A percentile compares a stretch with the other conserved stretches of the same genome.
phyloP scores from a whole-genome alignment of 1,140 invertebrate genomes.

The Magallana ariakensis region DNA sequence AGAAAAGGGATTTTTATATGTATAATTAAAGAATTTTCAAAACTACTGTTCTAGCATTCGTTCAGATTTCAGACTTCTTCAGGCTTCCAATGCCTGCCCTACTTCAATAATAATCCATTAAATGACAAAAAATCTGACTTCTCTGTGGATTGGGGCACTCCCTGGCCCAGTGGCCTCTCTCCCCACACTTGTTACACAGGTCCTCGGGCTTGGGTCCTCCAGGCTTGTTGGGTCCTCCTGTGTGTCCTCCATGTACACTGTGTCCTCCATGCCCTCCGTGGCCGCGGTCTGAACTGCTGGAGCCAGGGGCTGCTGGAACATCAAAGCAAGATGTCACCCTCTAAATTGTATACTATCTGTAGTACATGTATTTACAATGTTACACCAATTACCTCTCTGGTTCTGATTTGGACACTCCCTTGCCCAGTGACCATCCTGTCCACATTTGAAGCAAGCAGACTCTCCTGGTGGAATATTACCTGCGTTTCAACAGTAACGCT shows the following conservation, averaged over 20 bases:
- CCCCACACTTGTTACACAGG: slow-evolving; percentile 28
- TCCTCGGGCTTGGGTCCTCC: slow-evolving; percentile 10
- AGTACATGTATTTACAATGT: background rate
- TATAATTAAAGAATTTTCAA: no score
- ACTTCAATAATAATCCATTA: background rate
- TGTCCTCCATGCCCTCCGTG: background rate
- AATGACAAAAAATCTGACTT: background rate
- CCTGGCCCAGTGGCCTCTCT: slow-evolving; percentile 35
- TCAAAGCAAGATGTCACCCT: background rate
- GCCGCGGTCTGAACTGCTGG: background rate
- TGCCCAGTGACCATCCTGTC: slow-evolving; percentile 39
- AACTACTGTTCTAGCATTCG: no score
- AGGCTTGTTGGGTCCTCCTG: background rate
- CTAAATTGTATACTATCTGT: background rate
- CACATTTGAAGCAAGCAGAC: slow-evolving; percentile 38
- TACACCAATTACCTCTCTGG: background rate
- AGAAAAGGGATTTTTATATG: no score
- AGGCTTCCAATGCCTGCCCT: no score
- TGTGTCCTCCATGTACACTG: background rate
- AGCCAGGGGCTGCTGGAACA: background rate
- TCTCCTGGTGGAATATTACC: background rate
- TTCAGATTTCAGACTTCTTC: no score
- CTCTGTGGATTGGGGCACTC: slow-evolving; percentile 21
- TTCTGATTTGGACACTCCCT: slow-evolving; percentile 35
- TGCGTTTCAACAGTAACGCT: background rate